Base-by-base conservation (phyloP, 2,113 vertebrate species). In the Rhipidura dahli region DNA sequence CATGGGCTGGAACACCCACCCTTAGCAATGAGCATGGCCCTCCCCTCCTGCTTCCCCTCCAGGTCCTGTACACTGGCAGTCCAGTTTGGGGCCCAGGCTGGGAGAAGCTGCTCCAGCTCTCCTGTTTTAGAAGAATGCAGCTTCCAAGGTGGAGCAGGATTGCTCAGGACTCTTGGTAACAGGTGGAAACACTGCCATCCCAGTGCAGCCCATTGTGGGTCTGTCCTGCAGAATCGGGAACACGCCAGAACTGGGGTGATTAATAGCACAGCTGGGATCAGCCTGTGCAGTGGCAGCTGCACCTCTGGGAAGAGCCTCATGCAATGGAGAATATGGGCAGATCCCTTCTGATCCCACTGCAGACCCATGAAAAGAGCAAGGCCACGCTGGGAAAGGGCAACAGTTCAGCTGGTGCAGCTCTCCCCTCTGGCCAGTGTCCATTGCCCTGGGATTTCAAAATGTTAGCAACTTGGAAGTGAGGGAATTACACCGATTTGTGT, bases 191-290 rank as follows among this genome's bases (percentile, higher is more conserved):
- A 16, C 31, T 50, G 22, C 19, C 3, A 10, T 31, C 20, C 7
- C 63, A 71, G 70, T 0, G 3, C 37, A 28, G 3, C 35, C 28
- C 1, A 4, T 56, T 17, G 1, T 0, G 0, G 11, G 21, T 49
- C 54, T 91, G 53, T 87, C 53, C 28, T 4, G 7, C 51, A 59
- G 54, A 45, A 66, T 31, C 0, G 1, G 37, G 75, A 88, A 50
- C 17, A 70, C 76, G 39, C 13, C 63, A 42, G 75, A 89, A 51
- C 63, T 51, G 2, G 6, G 45, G 30, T 3, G 4, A 57, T 68
- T 64, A 76, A 47, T 20, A 53, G 66, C 45, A 76, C 33, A 64
- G n/a, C 15, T 1, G 13, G n/a, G 50, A 89, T 72, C 44, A 70
- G 61, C 28, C 75, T 8, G 10, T 2, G 11, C 19, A 33, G 44